These are phyloP conservation scores for Dendrolimus houi DNA, from an alignment of 2,888 invertebrate species.

Conservation along the genomic window DNA sequence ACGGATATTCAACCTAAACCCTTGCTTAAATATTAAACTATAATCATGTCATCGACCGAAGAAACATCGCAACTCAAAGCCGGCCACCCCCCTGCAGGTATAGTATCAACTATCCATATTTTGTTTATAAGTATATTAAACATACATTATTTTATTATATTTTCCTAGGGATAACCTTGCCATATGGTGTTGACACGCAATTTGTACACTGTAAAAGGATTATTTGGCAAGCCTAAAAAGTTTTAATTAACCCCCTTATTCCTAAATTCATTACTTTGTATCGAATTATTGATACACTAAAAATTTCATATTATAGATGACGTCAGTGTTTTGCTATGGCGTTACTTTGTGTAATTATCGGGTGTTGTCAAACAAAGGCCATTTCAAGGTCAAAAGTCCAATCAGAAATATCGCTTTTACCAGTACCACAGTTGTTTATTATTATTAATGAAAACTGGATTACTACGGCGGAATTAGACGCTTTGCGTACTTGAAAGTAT, in stretches of 20 bases:
- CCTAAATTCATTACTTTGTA: too few relatives aligned
- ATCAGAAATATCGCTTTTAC: background rate
- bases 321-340: slow-evolving; percentile 15
- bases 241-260: too few relatives aligned
- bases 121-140: background rate
- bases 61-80: slow-evolving; percentile 85
- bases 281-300: background rate
- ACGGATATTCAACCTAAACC: too few relatives aligned
- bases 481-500: too few relatives aligned
- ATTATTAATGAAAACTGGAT: background rate
- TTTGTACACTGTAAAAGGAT: too few relatives aligned
- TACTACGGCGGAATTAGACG: too few relatives aligned
- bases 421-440: background rate
- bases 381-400: slow-evolving; percentile 30
- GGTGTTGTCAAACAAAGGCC: slow-evolving; percentile 41
- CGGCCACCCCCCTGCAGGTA: slow-evolving; percentile 95
- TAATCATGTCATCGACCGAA: slow-evolving; percentile 59
- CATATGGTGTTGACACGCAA: too few relatives aligned
- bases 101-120: slow-evolving; percentile 14
- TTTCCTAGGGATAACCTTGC: too few relatives aligned
- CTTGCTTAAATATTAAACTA: slow-evolving; percentile 1
- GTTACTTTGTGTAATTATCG: slow-evolving; percentile 10
- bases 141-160: too few relatives aligned
- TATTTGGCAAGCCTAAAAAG: too few relatives aligned
- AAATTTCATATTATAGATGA: slow-evolving; percentile 13